Evolutionary conservation across 2,113 vertebrate genomes (phyloP).

Genomic region (Erinaceus europaeus): DNA sequence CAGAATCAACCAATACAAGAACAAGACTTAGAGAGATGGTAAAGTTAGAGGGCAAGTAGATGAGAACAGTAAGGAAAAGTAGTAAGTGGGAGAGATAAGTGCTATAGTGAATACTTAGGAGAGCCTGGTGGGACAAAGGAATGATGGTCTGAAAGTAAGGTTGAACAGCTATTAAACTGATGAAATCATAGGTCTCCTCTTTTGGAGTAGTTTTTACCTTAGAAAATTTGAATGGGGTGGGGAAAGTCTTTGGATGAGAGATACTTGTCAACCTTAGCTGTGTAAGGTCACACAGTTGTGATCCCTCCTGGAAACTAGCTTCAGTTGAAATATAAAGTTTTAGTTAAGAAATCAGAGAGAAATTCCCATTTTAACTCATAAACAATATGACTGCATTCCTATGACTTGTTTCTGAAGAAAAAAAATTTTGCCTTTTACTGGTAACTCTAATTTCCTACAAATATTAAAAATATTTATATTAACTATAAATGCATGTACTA

Average conservation of each 20-base stretch:
- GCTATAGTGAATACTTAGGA: neutral
- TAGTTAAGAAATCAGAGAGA: neutral
- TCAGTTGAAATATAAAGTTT: neutral
- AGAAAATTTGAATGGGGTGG: neutral
- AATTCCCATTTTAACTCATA: neutral
- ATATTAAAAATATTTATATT: neutral
- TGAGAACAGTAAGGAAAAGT: neutral
- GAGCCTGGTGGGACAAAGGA: neutral
- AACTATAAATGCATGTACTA: neutral
- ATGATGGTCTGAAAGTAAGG: neutral
- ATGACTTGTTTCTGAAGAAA: neutral
- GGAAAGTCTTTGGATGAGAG: neutral
- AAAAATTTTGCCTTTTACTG: neutral
- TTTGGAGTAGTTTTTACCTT: neutral
- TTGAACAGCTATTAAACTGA: neutral
- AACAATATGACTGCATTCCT: neutral
- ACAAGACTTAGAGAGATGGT: neutral
- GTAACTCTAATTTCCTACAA: slow-evolving; percentile 22
- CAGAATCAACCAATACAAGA: neutral
- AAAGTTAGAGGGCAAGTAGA: neutral
- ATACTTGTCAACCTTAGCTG: neutral
- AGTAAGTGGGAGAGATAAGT: neutral
- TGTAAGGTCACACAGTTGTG: neutral
- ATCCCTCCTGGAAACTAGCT: neutral
- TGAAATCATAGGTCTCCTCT: neutral